Base-by-base conservation (phyloP, 2,888 invertebrate species). In the Agriopis aurantiaria region DNA sequence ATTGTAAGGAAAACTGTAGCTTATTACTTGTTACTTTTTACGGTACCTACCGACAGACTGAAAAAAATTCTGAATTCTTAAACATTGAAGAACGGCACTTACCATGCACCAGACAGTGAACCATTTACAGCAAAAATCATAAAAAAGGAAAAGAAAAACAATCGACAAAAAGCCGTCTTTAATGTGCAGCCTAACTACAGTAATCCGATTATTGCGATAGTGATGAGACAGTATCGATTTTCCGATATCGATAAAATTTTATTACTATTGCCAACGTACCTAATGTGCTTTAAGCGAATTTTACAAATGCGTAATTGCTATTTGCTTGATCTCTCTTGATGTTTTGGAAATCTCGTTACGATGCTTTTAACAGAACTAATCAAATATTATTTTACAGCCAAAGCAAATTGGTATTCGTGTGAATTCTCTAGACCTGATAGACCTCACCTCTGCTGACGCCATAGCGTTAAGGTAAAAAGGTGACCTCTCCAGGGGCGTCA, bases 161-260 rank as follows among this genome's bases (percentile, higher is more conserved):
- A 56, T 64, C 33, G 69, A 72, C 70, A 75, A 80, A 78, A 78
- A 77, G 8, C 57, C 69, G 72, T 71, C 68, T 74, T 74, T 74
- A 75, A 78, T 76, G 61, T 74, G 76, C 73, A 66, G 73, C 75
- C 75, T 79, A 74, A 80, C 81, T 77, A 79, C 77, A 71, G 70
- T 78, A 78, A 76, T 79, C 80, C 74, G 79, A 81, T 76, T 73
- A 72, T 72, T 68, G 43, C 52, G 55, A 41, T 73, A 76, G 78
- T 70, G 76, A 59, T 72, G 74, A 49, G 74, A 70, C 67, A 66
- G 33, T 70, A 69, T 72, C 75, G 74, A 72, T 58, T 48, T 58
- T 45, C 51, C 68, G 57, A 69, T 72, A 76, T 75, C 73, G 76
- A 75, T 68, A 71, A 71, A 70, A 70, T 65, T 65, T 70, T 65